Percentiles rank a stretch among this genome's conserved stretches.
These are phyloP conservation scores for Gortyna flavago DNA, from an alignment of 2,888 invertebrate species.

Conservation along the genomic window DNA sequence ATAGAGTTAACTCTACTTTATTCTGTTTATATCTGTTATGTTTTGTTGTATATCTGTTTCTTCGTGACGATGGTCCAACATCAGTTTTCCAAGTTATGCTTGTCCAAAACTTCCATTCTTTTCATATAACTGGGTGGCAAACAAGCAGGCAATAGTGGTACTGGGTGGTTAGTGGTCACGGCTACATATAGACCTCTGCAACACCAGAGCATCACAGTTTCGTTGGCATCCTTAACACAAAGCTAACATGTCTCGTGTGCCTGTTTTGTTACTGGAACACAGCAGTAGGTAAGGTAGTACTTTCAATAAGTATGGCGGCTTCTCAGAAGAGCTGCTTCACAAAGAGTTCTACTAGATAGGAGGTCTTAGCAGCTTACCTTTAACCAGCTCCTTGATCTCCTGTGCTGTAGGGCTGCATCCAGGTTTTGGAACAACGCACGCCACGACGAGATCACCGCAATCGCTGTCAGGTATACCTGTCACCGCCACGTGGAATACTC, in stretches of 20 bases:
- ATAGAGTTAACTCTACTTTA: too few species aligned
- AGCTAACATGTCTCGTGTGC: neutral
- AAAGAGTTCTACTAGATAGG: neutral
- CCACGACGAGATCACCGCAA: slow-evolving; percentile 77
- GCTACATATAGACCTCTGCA: neutral
- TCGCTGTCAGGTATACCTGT: slow-evolving; percentile 73
- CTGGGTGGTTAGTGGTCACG: neutral
- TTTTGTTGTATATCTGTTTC: too few species aligned
- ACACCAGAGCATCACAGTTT: neutral
- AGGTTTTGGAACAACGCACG: slow-evolving; percentile 72
- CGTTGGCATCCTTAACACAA: too few species aligned
- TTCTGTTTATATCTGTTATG: too few species aligned
- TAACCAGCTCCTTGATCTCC: slow-evolving; percentile 78
- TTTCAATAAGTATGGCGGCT: neutral
- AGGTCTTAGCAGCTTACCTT: slow-evolving; percentile 64
- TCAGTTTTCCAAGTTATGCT: too few species aligned
- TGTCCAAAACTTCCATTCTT: neutral
- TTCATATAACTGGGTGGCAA: neutral
- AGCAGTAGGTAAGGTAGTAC: neutral
- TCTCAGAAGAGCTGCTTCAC: too few species aligned
- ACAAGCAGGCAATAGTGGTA: neutral
- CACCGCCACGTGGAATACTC: slow-evolving; percentile 76
- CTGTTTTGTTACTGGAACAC: too few species aligned
- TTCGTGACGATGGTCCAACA: too few species aligned
- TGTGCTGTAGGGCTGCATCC: slow-evolving; percentile 69